Evolutionary conservation across 53 echinoderm and acorn worm species (phyloP).

Genomic region (Astropecten irregularis): DNA sequence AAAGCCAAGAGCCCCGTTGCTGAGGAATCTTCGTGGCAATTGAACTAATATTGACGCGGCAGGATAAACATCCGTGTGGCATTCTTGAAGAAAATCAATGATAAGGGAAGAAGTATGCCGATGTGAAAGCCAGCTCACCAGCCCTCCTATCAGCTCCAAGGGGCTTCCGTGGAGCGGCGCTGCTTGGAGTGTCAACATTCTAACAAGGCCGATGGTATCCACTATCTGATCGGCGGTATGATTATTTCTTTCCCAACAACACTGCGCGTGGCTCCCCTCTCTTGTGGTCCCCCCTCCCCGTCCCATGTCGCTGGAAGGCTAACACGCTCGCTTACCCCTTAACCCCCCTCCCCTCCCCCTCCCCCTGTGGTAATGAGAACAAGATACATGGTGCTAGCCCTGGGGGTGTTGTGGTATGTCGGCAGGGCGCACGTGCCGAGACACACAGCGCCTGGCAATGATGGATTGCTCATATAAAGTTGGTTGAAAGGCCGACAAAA

Average conservation of each 20-base stretch:
- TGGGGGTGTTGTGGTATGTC: not conserved
- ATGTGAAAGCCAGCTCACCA: not conserved
- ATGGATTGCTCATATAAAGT: not conserved
- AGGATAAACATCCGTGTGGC: not conserved
- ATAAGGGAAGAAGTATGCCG: not conserved
- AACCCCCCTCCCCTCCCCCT: too few relatives aligned
- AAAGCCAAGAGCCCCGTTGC: too few relatives aligned
- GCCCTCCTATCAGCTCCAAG: too few relatives aligned
- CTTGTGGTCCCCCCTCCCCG: not conserved
- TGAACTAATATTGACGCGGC: slow-evolving; percentile 34
- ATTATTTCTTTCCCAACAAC: not conserved
- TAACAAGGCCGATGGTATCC: slow-evolving; percentile 1
- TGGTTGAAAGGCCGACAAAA: not conserved
- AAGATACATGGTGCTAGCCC: not conserved
- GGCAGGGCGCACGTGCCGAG: slow-evolving; percentile 2
- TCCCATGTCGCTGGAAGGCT: not conserved
- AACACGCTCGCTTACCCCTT: not conserved
- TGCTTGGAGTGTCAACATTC: not conserved
- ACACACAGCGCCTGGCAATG: not conserved
- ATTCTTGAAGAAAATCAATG: not conserved
- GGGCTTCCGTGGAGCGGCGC: too few relatives aligned
- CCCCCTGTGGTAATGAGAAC: not conserved
- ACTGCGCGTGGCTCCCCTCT: too few relatives aligned
- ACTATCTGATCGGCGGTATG: not conserved
- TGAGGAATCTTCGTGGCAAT: too few relatives aligned